These are phyloP conservation scores for Aporrectodea caliginosa DNA, from an alignment of 1,140 invertebrate species.

Conservation along the genomic window DNA sequence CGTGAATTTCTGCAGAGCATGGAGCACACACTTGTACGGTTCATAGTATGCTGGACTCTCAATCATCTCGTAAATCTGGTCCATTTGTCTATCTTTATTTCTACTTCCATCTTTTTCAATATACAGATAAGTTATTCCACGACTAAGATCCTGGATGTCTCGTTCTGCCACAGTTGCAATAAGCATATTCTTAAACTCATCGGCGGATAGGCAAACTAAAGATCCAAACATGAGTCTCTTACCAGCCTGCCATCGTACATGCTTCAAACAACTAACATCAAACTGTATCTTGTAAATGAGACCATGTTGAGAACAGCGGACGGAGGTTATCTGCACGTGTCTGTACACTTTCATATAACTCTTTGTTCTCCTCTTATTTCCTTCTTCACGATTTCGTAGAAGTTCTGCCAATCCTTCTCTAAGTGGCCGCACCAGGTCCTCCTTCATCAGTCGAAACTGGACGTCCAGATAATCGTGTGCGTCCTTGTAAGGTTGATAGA, in stretches of 20 bases:
- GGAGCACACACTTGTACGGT: slow-evolving; percentile 56
- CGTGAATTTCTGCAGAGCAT: slow-evolving; percentile 48
- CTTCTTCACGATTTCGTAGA: slow-evolving; percentile 9
- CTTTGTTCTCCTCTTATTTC: not conserved
- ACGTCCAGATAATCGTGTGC: slow-evolving; percentile 71
- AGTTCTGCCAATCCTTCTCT: slow-evolving; percentile 50
- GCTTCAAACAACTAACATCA: slow-evolving; percentile 34
- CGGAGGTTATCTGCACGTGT: not conserved
- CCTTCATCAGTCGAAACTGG: slow-evolving; percentile 70
- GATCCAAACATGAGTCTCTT: slow-evolving; percentile 69
- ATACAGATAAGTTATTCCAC: slow-evolving; percentile 54
- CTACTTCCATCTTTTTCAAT: slow-evolving; percentile 43
- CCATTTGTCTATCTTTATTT: not conserved
- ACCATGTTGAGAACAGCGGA: not conserved
- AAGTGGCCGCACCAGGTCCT: slow-evolving; percentile 63
- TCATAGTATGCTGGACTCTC: slow-evolving; percentile 59
- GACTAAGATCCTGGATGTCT: slow-evolving; percentile 42
- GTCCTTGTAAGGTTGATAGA: slow-evolving; percentile 62
- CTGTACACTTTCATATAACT: slow-evolving; percentile 17
- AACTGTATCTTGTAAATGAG: slow-evolving; percentile 41
- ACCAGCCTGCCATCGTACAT: slow-evolving; percentile 49
- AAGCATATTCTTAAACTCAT: slow-evolving; percentile 65
- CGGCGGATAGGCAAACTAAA: slow-evolving; percentile 65
- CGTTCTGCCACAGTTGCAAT: slow-evolving; percentile 66
- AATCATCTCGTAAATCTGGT: slow-evolving; percentile 42